Percentiles rank a stretch among this genome's conserved stretches.
phyloP scores from a whole-genome alignment of 1,140 invertebrate genomes.

The Nixonia krombeini region DNA sequence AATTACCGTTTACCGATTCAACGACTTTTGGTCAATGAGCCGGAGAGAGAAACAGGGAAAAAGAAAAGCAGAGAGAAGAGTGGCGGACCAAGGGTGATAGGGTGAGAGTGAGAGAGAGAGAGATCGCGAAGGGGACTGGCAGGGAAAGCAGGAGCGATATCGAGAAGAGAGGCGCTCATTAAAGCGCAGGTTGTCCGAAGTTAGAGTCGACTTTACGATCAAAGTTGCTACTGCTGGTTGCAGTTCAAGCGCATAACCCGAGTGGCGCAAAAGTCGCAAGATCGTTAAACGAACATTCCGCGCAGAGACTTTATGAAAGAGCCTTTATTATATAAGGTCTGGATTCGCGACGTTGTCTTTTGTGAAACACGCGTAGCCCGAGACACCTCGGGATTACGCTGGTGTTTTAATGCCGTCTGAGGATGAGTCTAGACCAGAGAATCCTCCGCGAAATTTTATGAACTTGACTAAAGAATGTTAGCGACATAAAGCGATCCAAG shows the following conservation, averaged over 20 bases:
- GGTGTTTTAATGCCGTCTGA: slow-evolving; percentile 1
- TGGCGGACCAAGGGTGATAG: too few relatives aligned
- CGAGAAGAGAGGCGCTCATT: slow-evolving; percentile 17
- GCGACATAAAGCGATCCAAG: background rate
- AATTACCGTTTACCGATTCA: slow-evolving; percentile 9
- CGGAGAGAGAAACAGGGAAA: background rate
- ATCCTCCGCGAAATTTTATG: background rate
- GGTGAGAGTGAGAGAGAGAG: too few relatives aligned
- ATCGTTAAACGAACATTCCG: slow-evolving; percentile 20
- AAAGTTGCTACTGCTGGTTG: slow-evolving; percentile 18
- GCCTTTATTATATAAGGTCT: slow-evolving; percentile 1
- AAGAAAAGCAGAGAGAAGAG: slow-evolving; percentile 5
- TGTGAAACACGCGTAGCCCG: background rate
- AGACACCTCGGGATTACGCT: background rate
- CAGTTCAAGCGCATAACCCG: slow-evolving; percentile 4
- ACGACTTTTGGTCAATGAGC: background rate
- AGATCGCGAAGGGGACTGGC: too few relatives aligned
- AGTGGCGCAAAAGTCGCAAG: slow-evolving; percentile 17
- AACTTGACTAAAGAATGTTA: background rate
- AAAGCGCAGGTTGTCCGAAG: slow-evolving; percentile 6
- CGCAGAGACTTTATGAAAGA: slow-evolving; percentile 5
- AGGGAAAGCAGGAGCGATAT: background rate
- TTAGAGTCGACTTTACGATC: slow-evolving; percentile 20
- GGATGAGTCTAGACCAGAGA: slow-evolving; percentile 4
- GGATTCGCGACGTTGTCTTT: slow-evolving; percentile 6